Conservation (phyloP, 37 sponge, comb jelly and placozoan genomes). For the Chondrilla cf. caribensis region DNA sequence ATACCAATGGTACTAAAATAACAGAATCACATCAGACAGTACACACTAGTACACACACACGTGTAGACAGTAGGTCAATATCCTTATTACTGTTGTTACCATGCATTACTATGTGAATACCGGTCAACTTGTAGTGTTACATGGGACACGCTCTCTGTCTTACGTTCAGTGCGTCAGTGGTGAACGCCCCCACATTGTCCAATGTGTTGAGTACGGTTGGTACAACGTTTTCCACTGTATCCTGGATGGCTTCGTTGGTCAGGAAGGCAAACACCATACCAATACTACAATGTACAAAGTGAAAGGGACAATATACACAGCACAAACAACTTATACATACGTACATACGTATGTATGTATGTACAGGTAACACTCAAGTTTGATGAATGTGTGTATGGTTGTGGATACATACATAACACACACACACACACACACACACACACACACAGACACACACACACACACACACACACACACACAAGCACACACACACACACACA, state of each 20-base stretch:
- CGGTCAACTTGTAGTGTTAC: too few relatives aligned
- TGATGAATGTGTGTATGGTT: not conserved
- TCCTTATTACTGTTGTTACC: too few relatives aligned
- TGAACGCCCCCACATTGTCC: not conserved
- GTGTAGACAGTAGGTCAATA: not conserved
- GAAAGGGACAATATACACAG: not conserved
- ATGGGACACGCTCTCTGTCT: too few relatives aligned
- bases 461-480: too few relatives aligned
- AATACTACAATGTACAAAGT: not conserved
- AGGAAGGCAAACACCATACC: conserved; percentile 21
- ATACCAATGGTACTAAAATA: too few relatives aligned
- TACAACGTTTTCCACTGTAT: not conserved
- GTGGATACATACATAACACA: too few relatives aligned
- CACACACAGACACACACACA: too few relatives aligned
- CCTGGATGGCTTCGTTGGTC: conserved; percentile 27
- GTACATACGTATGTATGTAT: not conserved
- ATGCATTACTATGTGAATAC: too few relatives aligned
- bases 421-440: too few relatives aligned
- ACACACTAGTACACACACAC: too few relatives aligned
- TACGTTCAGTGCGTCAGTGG: not conserved
- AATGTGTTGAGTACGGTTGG: not conserved
- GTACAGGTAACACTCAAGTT: not conserved
- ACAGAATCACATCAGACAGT: too few relatives aligned
- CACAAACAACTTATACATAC: not conserved
- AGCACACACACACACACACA: too few relatives aligned